These are phyloP conservation scores for Campoletis sonorensis DNA, from an alignment of 1,140 invertebrate genomes.

Conservation along the genomic window DNA sequence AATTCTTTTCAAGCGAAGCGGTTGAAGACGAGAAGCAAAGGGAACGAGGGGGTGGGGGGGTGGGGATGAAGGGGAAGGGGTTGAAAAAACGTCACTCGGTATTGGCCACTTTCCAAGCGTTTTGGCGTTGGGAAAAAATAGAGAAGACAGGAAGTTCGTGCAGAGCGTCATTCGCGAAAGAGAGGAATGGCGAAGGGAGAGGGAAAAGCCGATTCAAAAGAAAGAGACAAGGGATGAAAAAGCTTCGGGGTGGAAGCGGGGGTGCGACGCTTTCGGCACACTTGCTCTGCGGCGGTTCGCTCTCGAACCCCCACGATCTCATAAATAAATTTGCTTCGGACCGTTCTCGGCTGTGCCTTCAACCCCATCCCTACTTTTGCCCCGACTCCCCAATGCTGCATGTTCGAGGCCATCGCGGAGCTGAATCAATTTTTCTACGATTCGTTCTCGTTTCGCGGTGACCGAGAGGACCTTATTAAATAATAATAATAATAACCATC, in stretches of 20 bases:
- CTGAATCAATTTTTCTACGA: background rate
- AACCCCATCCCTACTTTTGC: background rate
- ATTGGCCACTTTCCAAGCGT: slow-evolving; percentile 17
- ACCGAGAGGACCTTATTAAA: slow-evolving; percentile 5
- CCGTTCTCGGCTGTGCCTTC: slow-evolving; percentile 1
- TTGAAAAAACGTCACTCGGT: slow-evolving; percentile 10
- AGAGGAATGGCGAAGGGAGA: background rate
- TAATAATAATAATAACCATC: background rate
- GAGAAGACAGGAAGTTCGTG: background rate
- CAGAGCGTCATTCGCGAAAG: background rate
- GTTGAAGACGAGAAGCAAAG: background rate
- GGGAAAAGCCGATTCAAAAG: background rate
- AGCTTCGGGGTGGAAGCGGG: background rate
- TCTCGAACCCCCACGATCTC: slow-evolving; percentile 17
- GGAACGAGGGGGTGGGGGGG: too few species aligned
- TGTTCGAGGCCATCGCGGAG: too few species aligned
- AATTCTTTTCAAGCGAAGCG: slow-evolving; percentile 9
- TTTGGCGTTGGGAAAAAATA: slow-evolving; percentile 14
- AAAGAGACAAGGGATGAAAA: background rate
- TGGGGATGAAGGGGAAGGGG: background rate
- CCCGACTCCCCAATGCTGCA: background rate
- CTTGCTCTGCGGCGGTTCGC: slow-evolving; percentile 16
- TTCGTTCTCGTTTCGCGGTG: slow-evolving; percentile 2
- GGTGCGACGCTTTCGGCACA: slow-evolving; percentile 9
- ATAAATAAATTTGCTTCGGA: slow-evolving; percentile 18